These are phyloP conservation scores for Drosophila leonis DNA, from an alignment of 2,888 invertebrate genomes.

Conservation along the genomic window DNA sequence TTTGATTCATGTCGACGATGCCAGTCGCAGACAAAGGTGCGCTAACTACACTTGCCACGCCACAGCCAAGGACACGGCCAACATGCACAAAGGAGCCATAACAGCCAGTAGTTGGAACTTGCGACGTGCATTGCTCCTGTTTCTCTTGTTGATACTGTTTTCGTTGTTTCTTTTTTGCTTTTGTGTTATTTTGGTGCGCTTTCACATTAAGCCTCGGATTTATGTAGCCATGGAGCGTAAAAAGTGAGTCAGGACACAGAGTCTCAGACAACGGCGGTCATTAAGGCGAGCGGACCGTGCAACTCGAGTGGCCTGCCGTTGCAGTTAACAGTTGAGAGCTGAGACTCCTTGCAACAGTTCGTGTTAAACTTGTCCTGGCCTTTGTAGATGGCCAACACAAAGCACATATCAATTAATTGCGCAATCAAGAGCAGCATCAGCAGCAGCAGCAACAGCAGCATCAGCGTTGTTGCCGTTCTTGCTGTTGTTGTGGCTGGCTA, in stretches of 20 bases:
- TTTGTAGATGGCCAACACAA: conserved; percentile 13
- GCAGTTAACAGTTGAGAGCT: background rate
- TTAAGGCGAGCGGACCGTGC: conserved; percentile 36
- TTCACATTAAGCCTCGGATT: conserved; percentile 69
- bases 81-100: conserved; percentile 42
- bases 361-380: conserved; percentile 10
- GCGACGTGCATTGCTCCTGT: conserved; percentile 12
- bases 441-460: conserved; percentile 11
- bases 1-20: conserved; percentile 74
- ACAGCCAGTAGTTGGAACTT: conserved; percentile 1
- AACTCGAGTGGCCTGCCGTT: conserved; percentile 27
- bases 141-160: conserved; percentile 36
- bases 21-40: conserved; percentile 64
- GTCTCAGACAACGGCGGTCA: conserved; percentile 25
- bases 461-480: background rate
- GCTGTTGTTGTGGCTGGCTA: conserved; percentile 23
- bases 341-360: conserved; percentile 4
- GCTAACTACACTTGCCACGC: conserved; percentile 54
- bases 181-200: conserved; percentile 45
- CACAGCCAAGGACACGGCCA: conserved; percentile 53
- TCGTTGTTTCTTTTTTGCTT: background rate
- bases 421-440: conserved; percentile 14
- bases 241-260: conserved; percentile 6
- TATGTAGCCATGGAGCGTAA: conserved; percentile 54
- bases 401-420: conserved; percentile 45